phyloP scores from a whole-genome alignment of 2,113 vertebrate species.

The Chrysemys picta region DNA sequence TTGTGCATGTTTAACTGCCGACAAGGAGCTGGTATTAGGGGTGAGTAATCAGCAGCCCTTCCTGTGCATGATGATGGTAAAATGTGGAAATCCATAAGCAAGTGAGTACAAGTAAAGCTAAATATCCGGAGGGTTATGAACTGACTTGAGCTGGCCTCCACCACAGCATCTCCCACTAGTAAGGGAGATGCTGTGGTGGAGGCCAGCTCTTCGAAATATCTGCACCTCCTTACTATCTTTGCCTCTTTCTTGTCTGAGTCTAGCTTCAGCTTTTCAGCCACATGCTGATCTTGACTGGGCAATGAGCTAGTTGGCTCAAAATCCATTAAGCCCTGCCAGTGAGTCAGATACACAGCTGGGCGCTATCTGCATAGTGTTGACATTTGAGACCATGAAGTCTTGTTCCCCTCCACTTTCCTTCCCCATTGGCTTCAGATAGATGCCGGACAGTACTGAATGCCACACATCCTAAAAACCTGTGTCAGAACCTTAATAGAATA shows the following conservation, averaged over 20 bases:
- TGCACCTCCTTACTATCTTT: neutral
- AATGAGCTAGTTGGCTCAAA: neutral
- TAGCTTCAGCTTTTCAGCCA: neutral
- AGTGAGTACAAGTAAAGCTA: no score
- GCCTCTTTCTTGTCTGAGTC: neutral
- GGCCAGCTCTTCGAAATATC: neutral
- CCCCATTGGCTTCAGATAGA: neutral
- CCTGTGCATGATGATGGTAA: neutral
- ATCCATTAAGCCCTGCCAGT: neutral
- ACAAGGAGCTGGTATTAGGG: neutral
- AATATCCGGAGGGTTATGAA: no score
- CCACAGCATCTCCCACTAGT: no score
- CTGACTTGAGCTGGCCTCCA: no score
- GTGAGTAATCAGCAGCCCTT: neutral
- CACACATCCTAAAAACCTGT: neutral
- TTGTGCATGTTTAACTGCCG: neutral
- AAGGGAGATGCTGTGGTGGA: neutral
- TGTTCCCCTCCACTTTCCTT: neutral
- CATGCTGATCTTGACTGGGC: neutral
- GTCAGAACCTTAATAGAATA: conserved; percentile 7
- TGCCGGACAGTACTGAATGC: neutral
- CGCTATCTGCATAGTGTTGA: neutral
- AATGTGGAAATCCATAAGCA: neutral
- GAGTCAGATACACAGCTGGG: neutral
- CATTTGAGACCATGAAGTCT: neutral